A percentile compares a stretch with the other conserved stretches of the same genome.
Conservation (phyloP, 2,113 vertebrate genomes). For the Poeciliopsis retropinna region DNA sequence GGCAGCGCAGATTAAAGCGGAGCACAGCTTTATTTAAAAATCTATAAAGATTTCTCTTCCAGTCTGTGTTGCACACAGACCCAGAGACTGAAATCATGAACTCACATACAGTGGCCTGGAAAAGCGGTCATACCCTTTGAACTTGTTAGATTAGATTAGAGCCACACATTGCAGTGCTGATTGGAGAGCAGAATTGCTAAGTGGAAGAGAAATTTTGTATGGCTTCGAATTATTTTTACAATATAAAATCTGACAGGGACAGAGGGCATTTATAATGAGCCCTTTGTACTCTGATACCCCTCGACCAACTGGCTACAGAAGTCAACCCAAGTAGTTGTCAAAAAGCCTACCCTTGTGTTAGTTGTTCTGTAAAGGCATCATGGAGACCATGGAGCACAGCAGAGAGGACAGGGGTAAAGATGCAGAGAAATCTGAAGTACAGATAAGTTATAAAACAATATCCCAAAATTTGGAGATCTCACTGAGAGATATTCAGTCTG, state of each 20-base stretch:
- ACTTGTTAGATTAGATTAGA: neutral
- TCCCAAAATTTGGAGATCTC: neutral
- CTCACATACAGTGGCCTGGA: neutral
- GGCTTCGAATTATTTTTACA: neutral
- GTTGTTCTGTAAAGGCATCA: neutral
- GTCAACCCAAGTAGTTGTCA: neutral
- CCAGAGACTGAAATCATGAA: neutral
- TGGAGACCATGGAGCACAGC: neutral
- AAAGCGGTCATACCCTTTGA: neutral
- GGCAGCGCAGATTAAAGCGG: constrained; percentile 53
- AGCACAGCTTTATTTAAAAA: constrained; percentile 62
- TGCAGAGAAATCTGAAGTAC: too few relatives aligned
- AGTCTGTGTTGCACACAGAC: constrained; percentile 41
- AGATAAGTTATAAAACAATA: neutral
- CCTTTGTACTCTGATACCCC: neutral
- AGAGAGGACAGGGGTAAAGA: neutral
- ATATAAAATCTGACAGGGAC: neutral
- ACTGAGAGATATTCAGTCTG: neutral
- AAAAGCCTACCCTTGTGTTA: neutral
- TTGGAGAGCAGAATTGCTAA: neutral
- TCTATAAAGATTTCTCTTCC: constrained; percentile 60
- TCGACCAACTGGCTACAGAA: neutral
- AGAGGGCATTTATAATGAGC: neutral
- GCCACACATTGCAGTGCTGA: neutral
- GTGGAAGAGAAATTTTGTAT: neutral